Conservation (phyloP, 1,140 invertebrate genomes). For the Zaprionus tsacasi region DNA sequence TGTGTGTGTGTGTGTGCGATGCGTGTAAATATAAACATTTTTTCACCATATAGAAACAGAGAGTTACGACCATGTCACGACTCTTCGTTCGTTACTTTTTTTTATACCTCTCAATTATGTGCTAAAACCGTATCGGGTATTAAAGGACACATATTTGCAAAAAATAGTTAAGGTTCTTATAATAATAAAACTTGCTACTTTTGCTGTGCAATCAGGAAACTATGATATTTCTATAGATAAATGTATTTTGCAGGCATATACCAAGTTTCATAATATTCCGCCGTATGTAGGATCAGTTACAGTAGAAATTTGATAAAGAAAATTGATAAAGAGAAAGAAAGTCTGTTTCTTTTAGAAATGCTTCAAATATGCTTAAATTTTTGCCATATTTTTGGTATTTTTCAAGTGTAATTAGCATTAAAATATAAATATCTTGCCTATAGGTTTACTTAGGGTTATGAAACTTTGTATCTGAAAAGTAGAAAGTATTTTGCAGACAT, state of each 20-base stretch:
- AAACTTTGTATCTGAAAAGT: not conserved
- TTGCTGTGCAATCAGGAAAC: no score
- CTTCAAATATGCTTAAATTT: no score
- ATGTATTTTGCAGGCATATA: no score
- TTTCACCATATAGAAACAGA: conserved; percentile 49
- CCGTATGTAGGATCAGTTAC: not conserved
- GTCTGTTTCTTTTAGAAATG: no score
- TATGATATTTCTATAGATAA: no score
- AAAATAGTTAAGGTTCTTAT: not conserved
- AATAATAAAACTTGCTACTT: not conserved
- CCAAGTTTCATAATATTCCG: no score
- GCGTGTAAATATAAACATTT: conserved; percentile 79
- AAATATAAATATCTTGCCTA: no score
- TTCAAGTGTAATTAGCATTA: no score
- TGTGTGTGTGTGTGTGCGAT: conserved; percentile 47
- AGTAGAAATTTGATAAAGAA: not conserved
- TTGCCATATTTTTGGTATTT: no score
- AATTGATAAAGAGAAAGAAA: no score
- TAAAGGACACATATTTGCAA: not conserved
- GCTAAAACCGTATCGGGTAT: not conserved
- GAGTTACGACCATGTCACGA: conserved; percentile 37
- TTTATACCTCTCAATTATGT: conserved; percentile 25
- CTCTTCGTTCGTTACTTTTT: conserved; percentile 12
- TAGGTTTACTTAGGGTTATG: not conserved
- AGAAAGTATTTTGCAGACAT: not conserved